Evolutionary conservation across 2,888 invertebrate species (phyloP).

Genomic region (Melinaea marsaeus): DNA sequence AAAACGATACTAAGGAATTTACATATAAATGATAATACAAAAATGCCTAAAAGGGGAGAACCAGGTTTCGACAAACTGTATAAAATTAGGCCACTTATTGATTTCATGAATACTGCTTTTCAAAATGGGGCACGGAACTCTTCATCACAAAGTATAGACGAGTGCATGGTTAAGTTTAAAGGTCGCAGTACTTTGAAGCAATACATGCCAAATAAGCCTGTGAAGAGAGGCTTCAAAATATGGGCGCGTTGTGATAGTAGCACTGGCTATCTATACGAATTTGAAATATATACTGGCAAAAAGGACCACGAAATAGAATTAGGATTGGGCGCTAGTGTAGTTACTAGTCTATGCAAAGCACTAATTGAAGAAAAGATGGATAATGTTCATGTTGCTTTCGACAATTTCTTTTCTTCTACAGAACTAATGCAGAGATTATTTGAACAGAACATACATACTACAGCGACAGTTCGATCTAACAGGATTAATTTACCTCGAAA

Average conservation of each 20-base stretch:
- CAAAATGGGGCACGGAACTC: background rate
- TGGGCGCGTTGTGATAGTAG: slow-evolving; percentile 3
- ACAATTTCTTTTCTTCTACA: slow-evolving; percentile 13
- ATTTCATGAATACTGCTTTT: background rate
- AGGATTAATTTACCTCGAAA: too few species aligned
- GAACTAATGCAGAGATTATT: too few species aligned
- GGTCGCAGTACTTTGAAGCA: too few species aligned
- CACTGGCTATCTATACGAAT: background rate
- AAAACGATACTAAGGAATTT: slow-evolving; percentile 6
- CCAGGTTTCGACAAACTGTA: background rate
- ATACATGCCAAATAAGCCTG: too few species aligned
- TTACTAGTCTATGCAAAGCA: too few species aligned
- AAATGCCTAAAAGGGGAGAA: slow-evolving; percentile 2
- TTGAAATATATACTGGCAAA: too few species aligned
- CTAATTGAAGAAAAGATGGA: slow-evolving; percentile 10
- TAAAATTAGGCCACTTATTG: background rate
- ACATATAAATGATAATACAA: slow-evolving; percentile 7
- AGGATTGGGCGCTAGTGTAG: too few species aligned
- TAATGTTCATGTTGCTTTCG: slow-evolving; percentile 8
- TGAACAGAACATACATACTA: slow-evolving; percentile 11
- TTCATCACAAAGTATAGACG: background rate
- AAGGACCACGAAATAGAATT: too few species aligned
- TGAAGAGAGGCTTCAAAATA: background rate
- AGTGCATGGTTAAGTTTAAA: background rate
- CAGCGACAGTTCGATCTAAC: slow-evolving; percentile 12